Base-by-base conservation (phyloP, 1,140 invertebrate genomes). In the Zelostemma sp. region DNA sequence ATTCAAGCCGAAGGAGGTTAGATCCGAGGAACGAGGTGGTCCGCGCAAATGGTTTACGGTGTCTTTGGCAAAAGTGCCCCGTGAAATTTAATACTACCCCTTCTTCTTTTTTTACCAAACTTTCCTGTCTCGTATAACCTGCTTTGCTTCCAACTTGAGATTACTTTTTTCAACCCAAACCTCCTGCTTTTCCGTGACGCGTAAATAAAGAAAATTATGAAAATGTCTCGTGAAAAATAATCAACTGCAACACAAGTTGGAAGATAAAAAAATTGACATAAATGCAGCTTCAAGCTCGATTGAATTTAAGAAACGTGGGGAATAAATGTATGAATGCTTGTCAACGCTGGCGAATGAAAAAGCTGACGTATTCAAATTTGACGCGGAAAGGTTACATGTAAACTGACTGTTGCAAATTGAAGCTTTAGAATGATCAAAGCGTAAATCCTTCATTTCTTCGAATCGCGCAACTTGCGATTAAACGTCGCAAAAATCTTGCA, bases 81-180 rank as follows among this genome's bases (percentile, higher is more conserved):
- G 50, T 40, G 58, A 61, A 72, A 74, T 61, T 68, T 69, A 63
- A 74, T 66, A 66, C 60, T 55, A 45, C 66, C 67, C 51, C 28
- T 51, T 56, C 21, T 15, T 19, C 15, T 59, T 61, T 59, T 47
- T 21, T 47, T 15, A 63, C 55, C 12, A 68, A 54, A 62, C 66
- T 31, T 31, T 31, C 28, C 28, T 31, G 28, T 11, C 55, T 59
- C 49, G 12, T 62, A 28, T 43, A 68, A 54, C 53, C 48, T 21
- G 57, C 48, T 54, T 59, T 31, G 35, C 53, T 43, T 43, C 14
- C 5, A 6, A 43, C 14, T 43, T 9, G 41, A 17, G 5, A 15
- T 6, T 16, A 47, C 56, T 62, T 68, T 61, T n/a, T n/a, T n/a
- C n/a, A n/a, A n/a, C n/a, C n/a, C n/a, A n/a, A n/a, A n/a, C n/a